These are phyloP conservation scores for Isoperla grammatica DNA, from an alignment of 2,888 invertebrate genomes.

Conservation along the genomic window DNA sequence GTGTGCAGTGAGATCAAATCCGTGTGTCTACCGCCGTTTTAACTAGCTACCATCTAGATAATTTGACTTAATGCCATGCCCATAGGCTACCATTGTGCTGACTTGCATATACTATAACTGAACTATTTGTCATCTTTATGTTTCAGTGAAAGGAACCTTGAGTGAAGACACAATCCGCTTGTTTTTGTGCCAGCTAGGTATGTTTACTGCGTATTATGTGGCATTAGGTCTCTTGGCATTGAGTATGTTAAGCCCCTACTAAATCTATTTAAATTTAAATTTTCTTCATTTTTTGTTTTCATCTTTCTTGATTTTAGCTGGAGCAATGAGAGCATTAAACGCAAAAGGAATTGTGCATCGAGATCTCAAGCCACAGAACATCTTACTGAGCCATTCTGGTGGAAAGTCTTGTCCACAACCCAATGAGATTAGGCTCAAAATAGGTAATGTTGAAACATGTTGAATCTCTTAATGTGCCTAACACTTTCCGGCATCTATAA, in stretches of 20 bases:
- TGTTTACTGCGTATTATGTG: constrained; percentile 35
- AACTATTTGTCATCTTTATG: constrained; percentile 24
- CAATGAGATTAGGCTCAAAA: constrained; percentile 88
- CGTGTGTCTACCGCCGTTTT: too few species aligned
- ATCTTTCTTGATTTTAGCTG: constrained; percentile 54
- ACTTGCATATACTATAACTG: not conserved
- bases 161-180: constrained; percentile 96
- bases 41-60: too few species aligned
- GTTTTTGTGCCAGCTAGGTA: constrained; percentile 89
- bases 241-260: too few species aligned
- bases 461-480: not conserved
- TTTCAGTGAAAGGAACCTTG: constrained; percentile 79
- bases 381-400: constrained; percentile 82
- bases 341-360: constrained; percentile 98
- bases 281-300: constrained; percentile 14
- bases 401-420: constrained; percentile 63
- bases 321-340: constrained; percentile 95
- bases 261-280: not conserved
- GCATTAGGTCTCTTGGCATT: not conserved
- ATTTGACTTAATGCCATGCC: too few species aligned
- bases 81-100: not conserved
- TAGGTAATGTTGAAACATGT: too few species aligned
- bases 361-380: constrained; percentile 99
- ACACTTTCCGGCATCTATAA: too few species aligned
- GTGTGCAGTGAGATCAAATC: too few species aligned